Base-by-base conservation (phyloP, 2,888 invertebrate genomes). In the Helobdella robusta region DNA sequence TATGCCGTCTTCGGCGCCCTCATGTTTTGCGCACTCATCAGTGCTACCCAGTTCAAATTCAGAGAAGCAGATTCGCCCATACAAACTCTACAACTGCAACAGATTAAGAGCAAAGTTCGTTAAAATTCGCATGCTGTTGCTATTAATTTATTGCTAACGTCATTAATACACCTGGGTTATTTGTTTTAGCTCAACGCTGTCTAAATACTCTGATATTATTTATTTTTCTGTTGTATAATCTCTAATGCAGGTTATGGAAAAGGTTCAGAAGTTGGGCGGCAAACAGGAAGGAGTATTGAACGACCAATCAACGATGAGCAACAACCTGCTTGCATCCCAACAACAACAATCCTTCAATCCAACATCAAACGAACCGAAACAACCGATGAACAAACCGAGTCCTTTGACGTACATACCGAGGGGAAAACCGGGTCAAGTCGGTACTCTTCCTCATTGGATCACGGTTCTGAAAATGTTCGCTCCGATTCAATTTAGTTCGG, bases 1-100 rank as follows among this genome's bases (percentile, higher is more conserved):
- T 98, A 98, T 81, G 91, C 94, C 15, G 92, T 93, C 56, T 98
- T 98, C 82, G 90, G 92, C 23, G 89, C 95, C 35, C 83, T 98
- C 35, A 97, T 97, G 93, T 88, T 90, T 1, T 91, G 90, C 56
- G 93, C 97, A 1, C 84, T 95, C 65, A 86, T 93, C 59, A 88
- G 89, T 5, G 92, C 94, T 0, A 89, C 92, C 0, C 91, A 90
- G 82, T 89, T 89, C 66, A 84, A 82, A 70, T 85, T 85, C 75
- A 82, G 73, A 36, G 67, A 69, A 35, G 68, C 54, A 20, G 64
- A 59, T 46, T 40, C 70, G 18, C 60, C 56, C 46, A 30, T 67
- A 15, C 52, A 59, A 20, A 73, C 73, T 23, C 69, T 73, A n/a
- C 72, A 72, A n/a, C 70, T 76, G 60, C 70, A 74, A 0, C 72